These are phyloP conservation scores for Pogoniulus pusillus DNA, from an alignment of 2,797 vertebrate genomes.

Conservation along the genomic window DNA sequence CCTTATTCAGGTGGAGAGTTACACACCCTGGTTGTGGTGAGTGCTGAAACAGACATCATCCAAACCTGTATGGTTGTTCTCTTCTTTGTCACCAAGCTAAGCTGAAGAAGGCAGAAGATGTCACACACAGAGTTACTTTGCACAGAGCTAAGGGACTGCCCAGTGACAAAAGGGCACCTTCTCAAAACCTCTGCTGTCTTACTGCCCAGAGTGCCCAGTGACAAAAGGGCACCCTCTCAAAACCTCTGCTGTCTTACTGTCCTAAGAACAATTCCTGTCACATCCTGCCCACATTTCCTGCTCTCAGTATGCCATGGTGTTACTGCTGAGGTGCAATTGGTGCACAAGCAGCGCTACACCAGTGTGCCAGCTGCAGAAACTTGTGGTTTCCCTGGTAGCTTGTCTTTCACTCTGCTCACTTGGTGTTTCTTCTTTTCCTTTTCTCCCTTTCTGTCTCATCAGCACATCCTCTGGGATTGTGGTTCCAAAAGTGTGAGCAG, in stretches of 20 bases:
- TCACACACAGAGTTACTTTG: neutral
- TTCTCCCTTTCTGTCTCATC: neutral
- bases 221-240: neutral
- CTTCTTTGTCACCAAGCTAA: neutral
- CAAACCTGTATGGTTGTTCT: neutral
- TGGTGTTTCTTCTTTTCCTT: neutral
- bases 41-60: neutral
- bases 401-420: neutral
- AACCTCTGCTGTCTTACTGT: too few relatives aligned
- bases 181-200: too few relatives aligned
- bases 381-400: neutral
- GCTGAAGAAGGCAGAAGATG: neutral
- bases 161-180: neutral
- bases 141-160: neutral
- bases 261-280: neutral
- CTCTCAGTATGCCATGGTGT: neutral
- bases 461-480: neutral
- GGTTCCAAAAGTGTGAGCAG: neutral
- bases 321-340: neutral
- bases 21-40: neutral
- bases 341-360: neutral
- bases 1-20: neutral
- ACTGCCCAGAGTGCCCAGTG: too few relatives aligned
- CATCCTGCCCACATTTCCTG: accelerated
- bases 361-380: neutral